These are phyloP conservation scores for Pyxicephalus adspersus DNA, from an alignment of 2,113 vertebrate species.

Conservation along the genomic window DNA sequence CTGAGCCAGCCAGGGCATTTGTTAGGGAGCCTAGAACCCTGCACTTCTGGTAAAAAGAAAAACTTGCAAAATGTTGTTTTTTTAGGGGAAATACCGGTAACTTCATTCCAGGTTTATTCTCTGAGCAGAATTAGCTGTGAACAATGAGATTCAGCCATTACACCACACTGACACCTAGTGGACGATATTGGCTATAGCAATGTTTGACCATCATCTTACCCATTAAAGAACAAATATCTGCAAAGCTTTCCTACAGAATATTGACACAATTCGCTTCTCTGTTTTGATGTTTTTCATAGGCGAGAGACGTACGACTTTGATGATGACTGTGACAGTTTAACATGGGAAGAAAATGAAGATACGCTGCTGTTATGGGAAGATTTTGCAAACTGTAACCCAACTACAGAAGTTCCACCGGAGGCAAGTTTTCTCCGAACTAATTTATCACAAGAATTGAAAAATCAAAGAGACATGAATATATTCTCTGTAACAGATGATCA, in stretches of 20 bases:
- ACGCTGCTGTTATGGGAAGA: constrained; percentile 96
- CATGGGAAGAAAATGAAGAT: constrained; percentile 97
- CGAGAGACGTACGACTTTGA: constrained; percentile 93
- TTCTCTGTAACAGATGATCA: too few species aligned
- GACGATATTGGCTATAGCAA: background rate
- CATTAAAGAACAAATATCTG: background rate
- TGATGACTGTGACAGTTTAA: constrained; percentile 95
- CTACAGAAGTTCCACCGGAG: constrained; percentile 76
- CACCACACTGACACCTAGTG: constrained; percentile 11
- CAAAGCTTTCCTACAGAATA: background rate
- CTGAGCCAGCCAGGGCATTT: too few species aligned
- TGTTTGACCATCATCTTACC: too few species aligned
- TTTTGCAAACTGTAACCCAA: constrained; percentile 90
- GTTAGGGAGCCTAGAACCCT: too few species aligned
- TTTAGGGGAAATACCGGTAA: too few species aligned
- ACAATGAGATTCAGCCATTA: too few species aligned
- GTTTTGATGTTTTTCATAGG: constrained; percentile 65
- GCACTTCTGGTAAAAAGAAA: too few species aligned
- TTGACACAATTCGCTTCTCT: background rate
- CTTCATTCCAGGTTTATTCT: too few species aligned
- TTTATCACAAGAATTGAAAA: too few species aligned
- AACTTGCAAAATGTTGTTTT: too few species aligned
- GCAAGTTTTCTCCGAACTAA: constrained; percentile 36
- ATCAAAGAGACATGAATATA: too few species aligned
- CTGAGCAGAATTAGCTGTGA: too few species aligned